Percentiles rank a stretch among this genome's conserved stretches.
Evolutionary conservation across 2,113 vertebrate genomes (phyloP).

Genomic region (Sigmodon hispidus): DNA sequence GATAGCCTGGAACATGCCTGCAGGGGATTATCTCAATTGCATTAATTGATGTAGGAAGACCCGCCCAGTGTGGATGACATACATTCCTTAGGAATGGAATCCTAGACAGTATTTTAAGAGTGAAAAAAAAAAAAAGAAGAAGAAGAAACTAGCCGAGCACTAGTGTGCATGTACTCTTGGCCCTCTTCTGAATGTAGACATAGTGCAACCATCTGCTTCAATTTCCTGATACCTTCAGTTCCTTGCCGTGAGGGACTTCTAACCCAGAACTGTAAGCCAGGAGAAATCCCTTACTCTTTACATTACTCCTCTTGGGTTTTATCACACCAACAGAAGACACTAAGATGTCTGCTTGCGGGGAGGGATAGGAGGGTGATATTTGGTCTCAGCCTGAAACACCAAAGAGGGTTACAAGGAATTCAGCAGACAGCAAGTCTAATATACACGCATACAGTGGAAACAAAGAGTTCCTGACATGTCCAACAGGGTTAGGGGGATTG

Average conservation of each 20-base stretch:
- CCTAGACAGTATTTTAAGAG: not conserved
- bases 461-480: not conserved
- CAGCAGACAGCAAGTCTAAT: not conserved
- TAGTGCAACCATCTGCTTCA: not conserved
- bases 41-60: not conserved
- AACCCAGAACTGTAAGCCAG: not conserved
- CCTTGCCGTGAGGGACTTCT: not conserved
- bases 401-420: not conserved
- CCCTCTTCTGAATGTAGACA: not conserved
- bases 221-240: not conserved
- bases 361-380: too few relatives aligned
- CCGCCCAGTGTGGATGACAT: not conserved
- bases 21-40: not conserved
- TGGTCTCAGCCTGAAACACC: not conserved
- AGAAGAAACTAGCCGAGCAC: not conserved
- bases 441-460: not conserved
- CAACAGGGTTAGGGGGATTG: not conserved
- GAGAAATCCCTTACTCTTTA: not conserved
- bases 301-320: not conserved
- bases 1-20: not conserved
- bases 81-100: not conserved
- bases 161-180: too few relatives aligned
- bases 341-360: not conserved
- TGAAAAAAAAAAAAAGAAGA: not conserved
- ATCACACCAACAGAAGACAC: not conserved